Base-by-base conservation (phyloP, 1,140 invertebrate species). In the Anastrepha ludens region DNA sequence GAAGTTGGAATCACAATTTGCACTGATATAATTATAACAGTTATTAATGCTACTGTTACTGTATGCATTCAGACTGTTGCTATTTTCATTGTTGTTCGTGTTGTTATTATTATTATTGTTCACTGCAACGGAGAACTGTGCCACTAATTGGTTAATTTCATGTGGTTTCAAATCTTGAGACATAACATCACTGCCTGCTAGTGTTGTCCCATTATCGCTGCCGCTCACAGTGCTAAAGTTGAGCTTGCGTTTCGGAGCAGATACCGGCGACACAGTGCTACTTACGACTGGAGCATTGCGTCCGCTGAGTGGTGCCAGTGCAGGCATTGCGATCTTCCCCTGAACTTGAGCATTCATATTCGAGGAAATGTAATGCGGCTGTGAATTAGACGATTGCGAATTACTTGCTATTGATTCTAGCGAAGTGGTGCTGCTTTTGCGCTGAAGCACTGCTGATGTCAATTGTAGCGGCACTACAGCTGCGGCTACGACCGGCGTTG, bases 331-430 rank as follows among this genome's bases (percentile, higher is more conserved):
- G 41, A 87, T 65, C 13, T 81, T 17, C 17, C 17, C 7, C 44
- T 81, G 74, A 55, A 0, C n/a, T 81, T 50, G 47, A 81, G 55
- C 47, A 81, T 55, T 81, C 60, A 74, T 39, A 50, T 62, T 64
- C 47, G 59, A 70, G 3, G 67, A 15, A 39, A 62, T 89, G 13
- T 91, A 91, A 8, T 90, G 89, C 88, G 67, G 87, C 65, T 90
- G 88, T 20, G 89, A 88, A 39, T 88, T 90, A 62, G 91, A 92
- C 1, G 91, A 92, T 20, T 92, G 91, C 39, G 91, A 92, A 47
- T 92, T 92, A 88, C 91, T 92, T 87, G 91, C 91, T 86, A 92
- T 92, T 11, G 91, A 92, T 88, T 92, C 91, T 67, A 92, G 87
- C 41, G 91, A 92, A 11, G 91, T 92, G 87, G 91, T 92, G 88